phyloP scores from a whole-genome alignment of 2,113 vertebrate species.

The Amblyopsis rosae region DNA sequence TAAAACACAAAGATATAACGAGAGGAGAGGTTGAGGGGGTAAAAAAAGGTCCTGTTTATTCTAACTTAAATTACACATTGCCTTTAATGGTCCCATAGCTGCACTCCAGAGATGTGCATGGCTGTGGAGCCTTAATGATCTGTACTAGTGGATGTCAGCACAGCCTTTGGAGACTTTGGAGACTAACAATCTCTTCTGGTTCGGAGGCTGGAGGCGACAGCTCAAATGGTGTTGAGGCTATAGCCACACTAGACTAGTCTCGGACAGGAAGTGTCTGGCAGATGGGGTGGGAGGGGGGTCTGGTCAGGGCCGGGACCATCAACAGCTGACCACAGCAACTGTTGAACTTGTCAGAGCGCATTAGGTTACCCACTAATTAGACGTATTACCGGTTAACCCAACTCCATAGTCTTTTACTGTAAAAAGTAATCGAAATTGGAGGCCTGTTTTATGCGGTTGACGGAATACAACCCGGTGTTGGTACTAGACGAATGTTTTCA shows the following conservation, averaged over 20 bases:
- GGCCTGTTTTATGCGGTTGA: conserved; percentile 22
- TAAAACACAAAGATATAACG: conserved; percentile 47
- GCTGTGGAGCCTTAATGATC: conserved; percentile 88
- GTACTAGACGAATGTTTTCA: conserved; percentile 23
- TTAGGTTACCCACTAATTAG: conserved; percentile 85
- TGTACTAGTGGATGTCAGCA: conserved; percentile 81
- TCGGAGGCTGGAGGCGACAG: conserved; percentile 79
- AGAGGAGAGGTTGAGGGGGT: conserved; percentile 46
- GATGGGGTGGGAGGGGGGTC: conserved; percentile 63
- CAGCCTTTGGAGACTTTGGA: conserved; percentile 82
- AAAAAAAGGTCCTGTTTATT: conserved; percentile 84
- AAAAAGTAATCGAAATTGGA: conserved; percentile 43
- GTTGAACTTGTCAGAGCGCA: conserved; percentile 80
- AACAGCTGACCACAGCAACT: conserved; percentile 80
- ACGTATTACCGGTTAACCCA: conserved; percentile 81
- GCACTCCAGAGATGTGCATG: conserved; percentile 68
- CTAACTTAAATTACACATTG: conserved; percentile 91
- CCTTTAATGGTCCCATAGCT: conserved; percentile 81
- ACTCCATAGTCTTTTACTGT: conserved; percentile 61
- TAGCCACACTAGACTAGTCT: conserved; percentile 56
- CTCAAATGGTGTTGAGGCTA: conserved; percentile 72
- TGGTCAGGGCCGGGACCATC: conserved; percentile 63
- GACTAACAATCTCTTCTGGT: conserved; percentile 82
- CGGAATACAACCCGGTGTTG: conserved; percentile 27
- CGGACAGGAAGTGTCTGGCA: conserved; percentile 68